Percentiles rank a stretch among this genome's conserved stretches.
Evolutionary conservation across 2,888 invertebrate species (phyloP).

Genomic region (Sphaerophoria taeniata): DNA sequence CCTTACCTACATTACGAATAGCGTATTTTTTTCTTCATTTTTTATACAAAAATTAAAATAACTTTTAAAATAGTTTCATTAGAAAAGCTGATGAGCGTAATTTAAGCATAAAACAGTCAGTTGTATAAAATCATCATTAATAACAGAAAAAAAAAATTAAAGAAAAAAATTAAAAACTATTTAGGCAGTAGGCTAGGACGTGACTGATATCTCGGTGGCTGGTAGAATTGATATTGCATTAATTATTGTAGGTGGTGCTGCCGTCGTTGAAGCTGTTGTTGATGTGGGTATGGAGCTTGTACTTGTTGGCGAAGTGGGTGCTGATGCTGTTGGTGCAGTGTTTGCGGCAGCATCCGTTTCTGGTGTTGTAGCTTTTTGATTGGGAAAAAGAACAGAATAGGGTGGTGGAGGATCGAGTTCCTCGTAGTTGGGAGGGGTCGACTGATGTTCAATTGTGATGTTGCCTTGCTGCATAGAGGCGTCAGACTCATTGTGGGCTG

Average conservation of each 20-base stretch:
- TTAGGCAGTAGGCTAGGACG: constrained; percentile 65
- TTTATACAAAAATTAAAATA: constrained; percentile 25
- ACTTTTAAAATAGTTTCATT: constrained; percentile 48
- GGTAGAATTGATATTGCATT: background rate
- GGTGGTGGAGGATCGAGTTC: constrained; percentile 86
- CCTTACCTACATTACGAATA: constrained; percentile 28
- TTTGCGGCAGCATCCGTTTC: constrained; percentile 63
- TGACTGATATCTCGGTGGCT: constrained; percentile 46
- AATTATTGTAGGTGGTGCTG: background rate
- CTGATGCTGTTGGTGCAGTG: constrained; percentile 24
- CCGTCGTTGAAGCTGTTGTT: constrained; percentile 18
- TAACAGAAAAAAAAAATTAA: constrained; percentile 32
- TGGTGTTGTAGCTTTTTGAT: constrained; percentile 79
- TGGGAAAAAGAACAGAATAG: constrained; percentile 87
- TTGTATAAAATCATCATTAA: constrained; percentile 71
- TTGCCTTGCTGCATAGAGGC: constrained; percentile 79
- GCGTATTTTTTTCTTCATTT: constrained; percentile 4
- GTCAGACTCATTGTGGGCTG: constrained; percentile 81
- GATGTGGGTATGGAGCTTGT: constrained; percentile 31
- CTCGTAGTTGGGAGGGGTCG: constrained; percentile 86
- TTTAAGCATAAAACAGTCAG: constrained; percentile 68
- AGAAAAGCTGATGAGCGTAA: constrained; percentile 71
- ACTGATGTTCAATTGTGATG: constrained; percentile 77
- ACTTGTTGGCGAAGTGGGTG: constrained; percentile 40
- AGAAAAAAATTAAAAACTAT: constrained; percentile 38